Evolutionary conservation across 2,888 invertebrate species (phyloP).

Genomic region (Barypeithes pellucidus): DNA sequence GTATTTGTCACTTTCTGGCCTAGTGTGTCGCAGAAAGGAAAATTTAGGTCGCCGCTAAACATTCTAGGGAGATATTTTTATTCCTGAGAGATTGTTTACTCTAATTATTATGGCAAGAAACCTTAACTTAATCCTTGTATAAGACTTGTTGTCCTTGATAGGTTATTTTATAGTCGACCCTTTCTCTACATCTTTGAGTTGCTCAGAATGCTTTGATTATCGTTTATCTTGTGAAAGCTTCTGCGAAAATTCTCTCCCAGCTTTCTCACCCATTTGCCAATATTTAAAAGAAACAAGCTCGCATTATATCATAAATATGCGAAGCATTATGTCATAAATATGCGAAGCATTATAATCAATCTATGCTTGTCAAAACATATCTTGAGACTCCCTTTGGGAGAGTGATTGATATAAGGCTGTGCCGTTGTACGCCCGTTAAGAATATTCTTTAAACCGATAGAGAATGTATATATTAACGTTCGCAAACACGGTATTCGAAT

Average conservation of each 20-base stretch:
- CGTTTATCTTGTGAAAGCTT: neutral
- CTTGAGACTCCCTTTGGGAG: slow-evolving; percentile 32
- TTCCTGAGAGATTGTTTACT: too few relatives aligned
- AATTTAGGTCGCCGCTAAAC: slow-evolving; percentile 8
- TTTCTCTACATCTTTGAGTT: too few relatives aligned
- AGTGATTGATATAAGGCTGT: slow-evolving; percentile 43
- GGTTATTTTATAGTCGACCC: too few relatives aligned
- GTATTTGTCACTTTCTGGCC: slow-evolving; percentile 40
- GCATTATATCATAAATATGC: slow-evolving; percentile 25
- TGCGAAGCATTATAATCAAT: slow-evolving; percentile 48
- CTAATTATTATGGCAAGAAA: too few relatives aligned
- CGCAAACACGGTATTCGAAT: slow-evolving; percentile 1
- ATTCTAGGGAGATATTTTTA: too few relatives aligned
- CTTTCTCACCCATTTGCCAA: slow-evolving; percentile 34
- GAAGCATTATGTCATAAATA: slow-evolving; percentile 32
- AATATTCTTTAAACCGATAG: slow-evolving; percentile 38
- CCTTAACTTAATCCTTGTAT: too few relatives aligned
- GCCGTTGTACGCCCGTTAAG: slow-evolving; percentile 26
- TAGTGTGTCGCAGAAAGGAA: neutral
- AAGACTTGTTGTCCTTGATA: too few relatives aligned
- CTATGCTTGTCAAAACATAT: slow-evolving; percentile 51
- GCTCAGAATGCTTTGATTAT: too few relatives aligned
- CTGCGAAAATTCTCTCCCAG: slow-evolving; percentile 10
- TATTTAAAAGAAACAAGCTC: slow-evolving; percentile 40
- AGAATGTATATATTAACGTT: slow-evolving; percentile 22